These are phyloP conservation scores for Schizotus pectinicornis DNA, from an alignment of 2,888 invertebrate genomes.

Conservation along the genomic window DNA sequence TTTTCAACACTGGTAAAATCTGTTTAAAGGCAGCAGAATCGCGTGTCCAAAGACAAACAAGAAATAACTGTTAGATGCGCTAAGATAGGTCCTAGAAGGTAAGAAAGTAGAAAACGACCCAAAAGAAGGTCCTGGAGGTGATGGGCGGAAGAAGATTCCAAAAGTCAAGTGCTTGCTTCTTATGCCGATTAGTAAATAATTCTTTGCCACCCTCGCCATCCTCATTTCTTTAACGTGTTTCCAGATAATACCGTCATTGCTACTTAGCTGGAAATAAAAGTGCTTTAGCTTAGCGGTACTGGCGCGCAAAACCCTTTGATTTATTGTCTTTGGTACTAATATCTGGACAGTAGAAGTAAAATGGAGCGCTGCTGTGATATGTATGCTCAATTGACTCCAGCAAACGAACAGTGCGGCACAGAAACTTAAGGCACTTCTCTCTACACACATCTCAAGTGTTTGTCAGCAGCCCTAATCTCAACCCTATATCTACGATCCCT, in stretches of 20 bases:
- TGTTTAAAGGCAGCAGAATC: conserved; percentile 67
- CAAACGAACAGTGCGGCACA: conserved; percentile 12
- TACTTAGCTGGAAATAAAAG: background rate
- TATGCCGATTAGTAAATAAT: too few relatives aligned
- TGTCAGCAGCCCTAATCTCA: conserved; percentile 62
- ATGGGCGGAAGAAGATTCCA: background rate
- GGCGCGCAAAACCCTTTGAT: conserved; percentile 5
- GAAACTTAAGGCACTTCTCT: conserved; percentile 23
- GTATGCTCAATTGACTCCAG: conserved; percentile 18
- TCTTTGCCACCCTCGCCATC: too few relatives aligned
- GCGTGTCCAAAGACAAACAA: conserved; percentile 63
- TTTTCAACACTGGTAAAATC: conserved; percentile 19
- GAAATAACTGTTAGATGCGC: conserved; percentile 67
- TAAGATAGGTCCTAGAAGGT: conserved; percentile 64
- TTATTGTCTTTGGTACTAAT: conserved; percentile 12
- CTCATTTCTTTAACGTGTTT: too few relatives aligned
- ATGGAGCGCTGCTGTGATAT: conserved; percentile 15
- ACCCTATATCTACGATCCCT: conserved; percentile 63
- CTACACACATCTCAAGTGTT: conserved; percentile 54
- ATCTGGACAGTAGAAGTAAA: background rate
- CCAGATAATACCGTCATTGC: background rate
- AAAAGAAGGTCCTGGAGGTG: conserved; percentile 14
- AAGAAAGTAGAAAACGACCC: conserved; percentile 1
- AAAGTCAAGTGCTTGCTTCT: too few relatives aligned
- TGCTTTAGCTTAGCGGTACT: background rate